Base-by-base conservation (phyloP, 2,888 invertebrate species). In the Notocelia uddmanniana region DNA sequence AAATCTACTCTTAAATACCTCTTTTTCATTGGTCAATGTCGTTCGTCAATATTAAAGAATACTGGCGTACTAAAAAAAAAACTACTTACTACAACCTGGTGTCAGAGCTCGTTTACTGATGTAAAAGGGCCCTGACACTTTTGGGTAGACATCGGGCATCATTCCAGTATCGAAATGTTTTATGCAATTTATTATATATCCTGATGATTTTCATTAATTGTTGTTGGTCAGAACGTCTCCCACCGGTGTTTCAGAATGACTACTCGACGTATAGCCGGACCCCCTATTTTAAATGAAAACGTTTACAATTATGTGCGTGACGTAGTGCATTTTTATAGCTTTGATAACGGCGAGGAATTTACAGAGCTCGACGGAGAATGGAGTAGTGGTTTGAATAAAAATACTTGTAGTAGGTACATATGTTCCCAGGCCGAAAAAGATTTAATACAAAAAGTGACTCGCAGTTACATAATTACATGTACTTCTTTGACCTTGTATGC, bases 231-330 rank as follows among this genome's bases (percentile, higher is more conserved):
- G 34, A 59, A 50, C 71, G 21, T 60, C 59, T 19, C 64, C 10
- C 41, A 26, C 5, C 66, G 60, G 13, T 26, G 68, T 59, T 54
- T 34, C 52, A 31, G 54, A 57, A 26, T 50, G 67, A 87, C 85
- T 87, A 84, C 79, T 76, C 76, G 72, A 75, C 45, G 73, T 67
- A 72, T 76, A 74, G 79, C 66, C 74, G 77, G 78, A 76, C 76
- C 79, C 78, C 75, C 74, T 78, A 81, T 89, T 89, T 88, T 91
- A 89, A 88, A 86, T 80, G 76, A 76, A 75, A 76, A 75, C 76
- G 74, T 74, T 81, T 81, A 81, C 77, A 82, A 84, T 83, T 85
- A 79, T 81, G 75, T 13, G 55, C 0, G 13, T 75, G 81, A 80
- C 83, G 85, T 80, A 79, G 74, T 73, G 64, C 73, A 73, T 74